Evolutionary conservation across 2,888 invertebrate genomes (phyloP).

Genomic region (Acleris laterana): DNA sequence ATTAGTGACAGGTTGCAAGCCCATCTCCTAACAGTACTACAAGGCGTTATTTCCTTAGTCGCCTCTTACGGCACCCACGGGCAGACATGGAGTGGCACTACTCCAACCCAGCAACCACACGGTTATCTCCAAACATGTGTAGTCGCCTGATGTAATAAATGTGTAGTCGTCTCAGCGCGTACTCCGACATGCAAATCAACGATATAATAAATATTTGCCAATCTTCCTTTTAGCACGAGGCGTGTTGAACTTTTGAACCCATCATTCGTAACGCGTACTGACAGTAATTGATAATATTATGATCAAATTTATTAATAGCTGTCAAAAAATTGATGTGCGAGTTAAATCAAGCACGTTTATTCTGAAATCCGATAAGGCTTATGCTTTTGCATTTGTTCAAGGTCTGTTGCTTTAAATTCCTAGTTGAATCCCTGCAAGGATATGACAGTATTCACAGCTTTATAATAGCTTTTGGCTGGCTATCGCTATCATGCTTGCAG

Average conservation of each 20-base stretch:
- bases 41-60: too few relatives aligned
- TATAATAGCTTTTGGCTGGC: too few relatives aligned
- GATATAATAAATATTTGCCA: slow-evolving; percentile 1
- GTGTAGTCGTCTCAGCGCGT: neutral
- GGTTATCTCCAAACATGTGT: too few relatives aligned
- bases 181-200: neutral
- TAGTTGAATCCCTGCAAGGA: neutral
- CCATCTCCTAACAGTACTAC: too few relatives aligned
- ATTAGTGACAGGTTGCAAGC: too few relatives aligned
- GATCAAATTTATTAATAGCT: slow-evolving; percentile 7
- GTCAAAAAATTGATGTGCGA: neutral
- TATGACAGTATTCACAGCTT: too few relatives aligned
- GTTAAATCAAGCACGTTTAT: neutral
- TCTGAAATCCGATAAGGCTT: neutral
- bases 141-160: too few relatives aligned
- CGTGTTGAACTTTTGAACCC: slow-evolving; percentile 12
- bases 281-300: slow-evolving; percentile 10
- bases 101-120: too few relatives aligned
- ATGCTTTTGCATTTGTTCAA: neutral
- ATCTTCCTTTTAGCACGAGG: slow-evolving; percentile 2
- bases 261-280: slow-evolving; percentile 6
- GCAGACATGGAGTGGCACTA: too few relatives aligned
- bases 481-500: too few relatives aligned
- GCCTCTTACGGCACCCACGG: too few relatives aligned
- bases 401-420: neutral